phyloP scores from a whole-genome alignment of 2,113 vertebrate genomes.

The Taxidea taxus region DNA sequence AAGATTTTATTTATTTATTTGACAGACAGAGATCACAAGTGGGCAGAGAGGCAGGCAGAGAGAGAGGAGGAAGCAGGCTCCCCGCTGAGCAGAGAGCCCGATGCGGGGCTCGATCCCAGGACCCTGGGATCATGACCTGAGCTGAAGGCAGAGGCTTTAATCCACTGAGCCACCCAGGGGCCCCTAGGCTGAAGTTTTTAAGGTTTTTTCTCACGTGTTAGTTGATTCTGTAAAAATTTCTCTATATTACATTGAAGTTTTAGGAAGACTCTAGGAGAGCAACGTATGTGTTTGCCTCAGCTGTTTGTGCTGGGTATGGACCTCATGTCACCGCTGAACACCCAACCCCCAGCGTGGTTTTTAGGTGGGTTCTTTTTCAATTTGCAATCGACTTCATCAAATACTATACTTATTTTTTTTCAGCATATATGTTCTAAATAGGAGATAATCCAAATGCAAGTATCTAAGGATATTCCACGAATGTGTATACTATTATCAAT shows the following conservation, averaged over 20 bases:
- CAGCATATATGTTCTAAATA: neutral
- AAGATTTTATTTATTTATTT: no score
- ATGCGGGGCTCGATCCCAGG: no score
- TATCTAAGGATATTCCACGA: neutral
- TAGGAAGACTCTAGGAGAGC: neutral
- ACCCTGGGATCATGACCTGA: no score
- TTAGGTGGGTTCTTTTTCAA: neutral
- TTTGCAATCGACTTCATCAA: neutral
- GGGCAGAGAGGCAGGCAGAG: no score
- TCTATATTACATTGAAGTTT: neutral
- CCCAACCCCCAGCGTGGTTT: neutral
- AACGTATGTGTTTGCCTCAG: neutral
- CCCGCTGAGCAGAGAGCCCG: no score
- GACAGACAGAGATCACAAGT: no score
- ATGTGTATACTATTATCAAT: neutral
- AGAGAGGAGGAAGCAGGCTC: no score
- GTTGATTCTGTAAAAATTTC: neutral
- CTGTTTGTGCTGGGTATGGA: accelerated
- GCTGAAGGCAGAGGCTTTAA: no score
- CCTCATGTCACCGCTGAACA: no score
- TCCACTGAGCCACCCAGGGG: no score
- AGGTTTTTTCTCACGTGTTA: neutral
- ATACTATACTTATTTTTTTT: neutral
- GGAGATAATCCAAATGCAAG: neutral
- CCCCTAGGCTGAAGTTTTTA: neutral